phyloP scores from a whole-genome alignment of 2,113 vertebrate genomes.

The Hippocampus mohnikei region DNA sequence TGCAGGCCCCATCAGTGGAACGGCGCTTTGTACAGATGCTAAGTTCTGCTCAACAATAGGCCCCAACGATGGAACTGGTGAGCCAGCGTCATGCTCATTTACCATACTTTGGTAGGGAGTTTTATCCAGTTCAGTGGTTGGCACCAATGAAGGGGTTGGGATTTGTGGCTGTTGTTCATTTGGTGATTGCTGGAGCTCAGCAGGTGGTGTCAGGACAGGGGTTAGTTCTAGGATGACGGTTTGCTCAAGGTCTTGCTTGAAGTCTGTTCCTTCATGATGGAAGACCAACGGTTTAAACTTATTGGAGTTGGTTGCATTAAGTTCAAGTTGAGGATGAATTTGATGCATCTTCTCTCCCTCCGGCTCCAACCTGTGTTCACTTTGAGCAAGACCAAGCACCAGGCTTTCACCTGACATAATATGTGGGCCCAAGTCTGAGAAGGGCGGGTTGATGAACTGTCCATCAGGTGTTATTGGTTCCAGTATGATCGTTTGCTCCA shows the following conservation, averaged over 20 bases:
- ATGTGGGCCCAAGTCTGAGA: conserved; percentile 40
- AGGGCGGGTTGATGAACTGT: conserved; percentile 48
- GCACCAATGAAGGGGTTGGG: conserved; percentile 26
- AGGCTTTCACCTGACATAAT: conserved; percentile 29
- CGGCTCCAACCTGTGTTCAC: conserved; percentile 24
- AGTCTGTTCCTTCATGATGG: conserved; percentile 28
- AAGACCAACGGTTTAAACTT: conserved; percentile 36
- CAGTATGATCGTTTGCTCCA: conserved; percentile 62
- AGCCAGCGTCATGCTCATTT: conserved; percentile 17
- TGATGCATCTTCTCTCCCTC: conserved; percentile 41
- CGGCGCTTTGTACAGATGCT: conserved; percentile 28
- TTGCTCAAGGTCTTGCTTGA: conserved; percentile 52
- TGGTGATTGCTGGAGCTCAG: conserved; percentile 53
- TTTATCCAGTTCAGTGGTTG: conserved; percentile 36
- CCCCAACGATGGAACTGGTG: conserved; percentile 16
- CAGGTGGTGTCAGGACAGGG: conserved; percentile 46
- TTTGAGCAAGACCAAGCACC: conserved; percentile 31
- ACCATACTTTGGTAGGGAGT: conserved; percentile 10
- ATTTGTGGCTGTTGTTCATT: conserved; percentile 28
- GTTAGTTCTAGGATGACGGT: conserved; percentile 64
- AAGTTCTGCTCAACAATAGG: conserved; percentile 42
- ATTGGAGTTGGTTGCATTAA: conserved; percentile 17
- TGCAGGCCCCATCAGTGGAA: conserved; percentile 22
- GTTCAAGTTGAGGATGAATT: conserved; percentile 30
- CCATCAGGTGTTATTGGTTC: conserved; percentile 64